Evolutionary conservation across 2,113 vertebrate genomes (phyloP).

Genomic region (Nycticryphes semicollaris): DNA sequence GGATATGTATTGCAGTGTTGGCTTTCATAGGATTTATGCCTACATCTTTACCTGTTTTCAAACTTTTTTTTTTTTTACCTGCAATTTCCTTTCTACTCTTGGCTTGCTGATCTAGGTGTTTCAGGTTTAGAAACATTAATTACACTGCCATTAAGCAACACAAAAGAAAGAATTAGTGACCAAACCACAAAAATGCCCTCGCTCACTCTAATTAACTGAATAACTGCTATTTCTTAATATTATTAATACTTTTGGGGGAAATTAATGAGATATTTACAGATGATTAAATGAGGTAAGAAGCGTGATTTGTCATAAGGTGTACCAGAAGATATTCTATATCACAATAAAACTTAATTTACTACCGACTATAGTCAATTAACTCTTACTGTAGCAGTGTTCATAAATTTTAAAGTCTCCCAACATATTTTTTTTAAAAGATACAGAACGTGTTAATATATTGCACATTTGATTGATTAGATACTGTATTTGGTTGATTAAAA

Average conservation of each 20-base stretch:
- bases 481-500: not conserved
- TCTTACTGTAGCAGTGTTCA: not conserved
- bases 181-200: slow-evolving; percentile 14
- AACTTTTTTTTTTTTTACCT: not conserved
- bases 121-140: not conserved
- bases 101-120: not conserved
- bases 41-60: not conserved
- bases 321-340: not conserved
- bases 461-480: not conserved
- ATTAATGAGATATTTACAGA: slow-evolving; percentile 1
- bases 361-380: not conserved
- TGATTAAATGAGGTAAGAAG: slow-evolving; percentile 2
- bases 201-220: not conserved
- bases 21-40: not conserved
- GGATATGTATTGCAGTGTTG: not conserved
- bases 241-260: not conserved
- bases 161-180: not conserved
- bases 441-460: not conserved
- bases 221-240: slow-evolving; percentile 3
- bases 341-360: slow-evolving; percentile 15
- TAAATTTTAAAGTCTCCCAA: not conserved
- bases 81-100: not conserved
- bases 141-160: not conserved
- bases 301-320: not conserved
- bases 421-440: not conserved